A percentile compares a stretch with the other conserved stretches of the same genome.
phyloP scores from a whole-genome alignment of 2,113 vertebrate genomes.

The Centropus unirufus region DNA sequence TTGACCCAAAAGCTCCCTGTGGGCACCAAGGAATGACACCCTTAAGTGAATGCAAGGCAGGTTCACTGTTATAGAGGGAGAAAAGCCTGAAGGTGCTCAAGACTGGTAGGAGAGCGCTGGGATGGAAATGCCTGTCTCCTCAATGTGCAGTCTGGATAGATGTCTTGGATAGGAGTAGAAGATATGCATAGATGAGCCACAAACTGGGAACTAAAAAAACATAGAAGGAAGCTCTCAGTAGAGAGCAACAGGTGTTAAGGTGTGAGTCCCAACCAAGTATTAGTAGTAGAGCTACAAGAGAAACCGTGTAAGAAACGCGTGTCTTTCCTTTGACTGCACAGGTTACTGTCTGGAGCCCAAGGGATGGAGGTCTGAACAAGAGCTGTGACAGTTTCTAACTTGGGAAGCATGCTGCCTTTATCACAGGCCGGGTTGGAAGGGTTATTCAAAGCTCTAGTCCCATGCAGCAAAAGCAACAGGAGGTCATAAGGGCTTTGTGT shows the following conservation, averaged over 20 bases:
- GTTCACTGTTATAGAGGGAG: not conserved
- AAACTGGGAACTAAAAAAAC: not conserved
- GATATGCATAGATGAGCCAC: not conserved
- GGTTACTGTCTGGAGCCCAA: not conserved
- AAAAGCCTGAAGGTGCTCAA: not conserved
- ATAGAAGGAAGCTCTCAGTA: not conserved
- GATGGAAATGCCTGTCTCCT: not conserved
- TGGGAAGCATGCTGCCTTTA: not conserved
- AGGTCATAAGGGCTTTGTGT: not conserved
- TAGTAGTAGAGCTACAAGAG: not conserved
- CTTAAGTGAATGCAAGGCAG: fast-evolving
- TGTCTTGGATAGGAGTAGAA: not conserved
- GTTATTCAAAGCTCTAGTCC: not conserved
- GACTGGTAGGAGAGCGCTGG: not conserved
- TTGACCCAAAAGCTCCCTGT: not conserved
- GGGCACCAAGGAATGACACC: not conserved
- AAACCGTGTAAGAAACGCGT: not conserved
- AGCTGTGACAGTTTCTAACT: not conserved
- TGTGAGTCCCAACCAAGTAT: not conserved
- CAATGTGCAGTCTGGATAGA: not conserved
- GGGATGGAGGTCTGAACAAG: not conserved
- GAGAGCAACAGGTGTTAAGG: not conserved
- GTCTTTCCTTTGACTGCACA: not conserved
- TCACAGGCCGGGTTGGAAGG: not conserved
- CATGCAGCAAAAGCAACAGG: not conserved